phyloP scores from a whole-genome alignment of 2,888 invertebrate species.

The Philonicus albiceps region DNA sequence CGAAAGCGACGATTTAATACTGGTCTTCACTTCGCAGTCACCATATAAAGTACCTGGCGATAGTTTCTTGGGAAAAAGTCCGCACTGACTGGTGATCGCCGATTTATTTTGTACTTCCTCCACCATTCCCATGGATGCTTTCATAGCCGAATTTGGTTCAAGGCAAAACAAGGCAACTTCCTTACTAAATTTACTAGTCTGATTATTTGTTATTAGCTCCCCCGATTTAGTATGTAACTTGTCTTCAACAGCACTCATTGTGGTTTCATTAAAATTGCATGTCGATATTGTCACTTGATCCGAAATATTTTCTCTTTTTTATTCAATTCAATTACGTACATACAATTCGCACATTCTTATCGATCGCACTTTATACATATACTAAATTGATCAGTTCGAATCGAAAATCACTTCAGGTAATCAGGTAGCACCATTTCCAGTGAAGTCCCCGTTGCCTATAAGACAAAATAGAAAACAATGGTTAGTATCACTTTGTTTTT shows the following conservation, averaged over 20 bases:
- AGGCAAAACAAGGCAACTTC: conserved; percentile 61
- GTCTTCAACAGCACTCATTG: conserved; percentile 11
- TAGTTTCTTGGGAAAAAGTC: conserved; percentile 35
- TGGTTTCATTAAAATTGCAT: background rate
- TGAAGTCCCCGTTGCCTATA: background rate
- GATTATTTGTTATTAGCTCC: background rate
- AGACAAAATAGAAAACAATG: conserved; percentile 15
- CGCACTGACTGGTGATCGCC: conserved; percentile 5
- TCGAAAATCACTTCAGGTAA: background rate
- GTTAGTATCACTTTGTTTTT: background rate
- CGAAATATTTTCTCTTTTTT: background rate
- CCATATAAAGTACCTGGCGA: conserved; percentile 46
- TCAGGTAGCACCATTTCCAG: background rate
- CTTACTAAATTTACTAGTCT: conserved; percentile 50
- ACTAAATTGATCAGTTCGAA: background rate
- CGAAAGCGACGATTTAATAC: conserved; percentile 48
- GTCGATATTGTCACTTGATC: background rate
- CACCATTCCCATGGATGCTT: background rate
- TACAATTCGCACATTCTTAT: conserved; percentile 14
- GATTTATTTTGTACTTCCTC: background rate
- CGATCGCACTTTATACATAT: background rate
- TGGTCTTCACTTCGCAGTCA: conserved; percentile 50
- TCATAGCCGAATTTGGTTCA: conserved; percentile 3
- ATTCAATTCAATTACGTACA: background rate
- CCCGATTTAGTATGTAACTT: background rate